Percentiles rank a stretch among this genome's conserved stretches.
These are phyloP conservation scores for Equus przewalskii DNA, from an alignment of 2,113 vertebrate species.

Conservation along the genomic window DNA sequence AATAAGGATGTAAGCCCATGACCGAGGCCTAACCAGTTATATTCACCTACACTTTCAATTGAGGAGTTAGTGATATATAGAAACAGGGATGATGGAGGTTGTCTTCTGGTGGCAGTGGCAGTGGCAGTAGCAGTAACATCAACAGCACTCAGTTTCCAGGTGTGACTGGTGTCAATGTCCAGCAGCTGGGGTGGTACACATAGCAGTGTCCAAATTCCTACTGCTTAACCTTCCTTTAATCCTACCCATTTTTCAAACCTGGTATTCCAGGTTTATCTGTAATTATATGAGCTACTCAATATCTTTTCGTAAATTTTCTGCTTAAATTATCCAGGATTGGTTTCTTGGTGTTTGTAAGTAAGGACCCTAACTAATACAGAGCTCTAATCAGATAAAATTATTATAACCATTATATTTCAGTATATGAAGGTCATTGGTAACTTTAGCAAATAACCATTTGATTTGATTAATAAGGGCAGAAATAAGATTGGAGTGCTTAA, in stretches of 20 bases:
- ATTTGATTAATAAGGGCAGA: background rate
- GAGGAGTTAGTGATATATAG: background rate
- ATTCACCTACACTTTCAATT: background rate
- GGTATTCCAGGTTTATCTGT: background rate
- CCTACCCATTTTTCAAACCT: background rate
- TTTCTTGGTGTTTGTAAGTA: constrained; percentile 28
- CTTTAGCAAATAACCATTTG: background rate
- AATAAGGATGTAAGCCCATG: background rate
- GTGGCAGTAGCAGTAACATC: background rate
- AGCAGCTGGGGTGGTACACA: background rate
- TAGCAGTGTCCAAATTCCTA: background rate
- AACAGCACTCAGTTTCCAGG: background rate
- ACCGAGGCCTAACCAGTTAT: background rate
- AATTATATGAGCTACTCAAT: background rate
- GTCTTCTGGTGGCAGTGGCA: background rate
- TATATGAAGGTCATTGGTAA: background rate
- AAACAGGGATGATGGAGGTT: background rate
- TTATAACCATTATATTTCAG: background rate
- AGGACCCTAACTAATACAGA: background rate
- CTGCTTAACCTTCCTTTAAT: background rate
- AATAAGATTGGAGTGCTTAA: background rate
- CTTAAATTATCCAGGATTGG: background rate
- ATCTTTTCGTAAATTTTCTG: constrained; percentile 3
- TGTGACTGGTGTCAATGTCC: background rate
- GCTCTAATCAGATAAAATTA: background rate